phyloP scores from a whole-genome alignment of 1,140 invertebrate species.

The Telenomus remus region DNA sequence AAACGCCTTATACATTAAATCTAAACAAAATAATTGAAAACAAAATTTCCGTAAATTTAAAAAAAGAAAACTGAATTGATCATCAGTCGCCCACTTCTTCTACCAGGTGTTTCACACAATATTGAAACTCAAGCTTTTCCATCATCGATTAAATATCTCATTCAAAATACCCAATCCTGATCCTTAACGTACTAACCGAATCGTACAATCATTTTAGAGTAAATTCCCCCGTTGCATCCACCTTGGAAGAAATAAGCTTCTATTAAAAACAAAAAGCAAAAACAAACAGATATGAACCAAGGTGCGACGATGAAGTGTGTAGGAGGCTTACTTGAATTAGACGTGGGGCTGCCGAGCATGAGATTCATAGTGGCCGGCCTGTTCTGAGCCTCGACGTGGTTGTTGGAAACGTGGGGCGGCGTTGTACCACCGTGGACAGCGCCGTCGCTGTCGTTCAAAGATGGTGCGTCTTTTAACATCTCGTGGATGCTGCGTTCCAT shows the following conservation, averaged over 20 bases:
- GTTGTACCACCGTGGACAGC: constrained; percentile 84
- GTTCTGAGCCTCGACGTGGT: constrained; percentile 72
- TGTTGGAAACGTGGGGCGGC: constrained; percentile 70
- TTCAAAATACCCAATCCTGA: background rate
- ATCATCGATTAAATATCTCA: too few relatives aligned
- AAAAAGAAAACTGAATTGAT: too few relatives aligned
- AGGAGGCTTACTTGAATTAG: constrained; percentile 60
- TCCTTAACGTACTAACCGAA: constrained; percentile 22
- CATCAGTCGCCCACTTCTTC: too few relatives aligned
- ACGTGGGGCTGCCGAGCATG: constrained; percentile 56
- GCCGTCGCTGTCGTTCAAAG: constrained; percentile 84
- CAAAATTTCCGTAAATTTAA: too few relatives aligned
- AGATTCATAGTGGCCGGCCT: constrained; percentile 75
- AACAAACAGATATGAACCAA: background rate
- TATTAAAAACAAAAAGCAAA: constrained; percentile 10
- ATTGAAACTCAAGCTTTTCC: too few relatives aligned
- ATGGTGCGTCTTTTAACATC: constrained; percentile 89
- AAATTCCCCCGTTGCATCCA: constrained; percentile 26
- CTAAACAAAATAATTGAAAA: too few relatives aligned
- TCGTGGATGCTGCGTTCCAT: constrained; percentile 88
- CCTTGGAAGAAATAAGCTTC: constrained; percentile 25
- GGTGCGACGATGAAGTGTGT: background rate
- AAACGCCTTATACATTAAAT: too few relatives aligned
- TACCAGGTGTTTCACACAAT: too few relatives aligned
- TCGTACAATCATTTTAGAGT: constrained; percentile 19